Conservation (phyloP, 2,888 invertebrate genomes). For the Opisthograptis luteolata region DNA sequence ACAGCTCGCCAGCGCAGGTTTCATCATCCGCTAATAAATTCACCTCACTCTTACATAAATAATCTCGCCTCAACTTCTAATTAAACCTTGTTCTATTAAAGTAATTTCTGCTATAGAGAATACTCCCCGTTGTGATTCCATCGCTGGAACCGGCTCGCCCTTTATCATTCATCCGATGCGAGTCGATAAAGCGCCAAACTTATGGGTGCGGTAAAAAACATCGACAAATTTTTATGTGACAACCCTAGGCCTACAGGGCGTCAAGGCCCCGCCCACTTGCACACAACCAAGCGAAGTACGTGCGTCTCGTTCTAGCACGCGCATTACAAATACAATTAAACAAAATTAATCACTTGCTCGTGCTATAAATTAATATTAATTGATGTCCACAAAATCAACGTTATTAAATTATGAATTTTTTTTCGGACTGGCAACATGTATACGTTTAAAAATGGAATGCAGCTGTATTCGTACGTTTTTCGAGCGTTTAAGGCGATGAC, state of each 20-base stretch:
- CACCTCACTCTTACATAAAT: slow-evolving; percentile 38
- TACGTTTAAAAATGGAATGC: slow-evolving; percentile 27
- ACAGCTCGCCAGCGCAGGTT: slow-evolving; percentile 8
- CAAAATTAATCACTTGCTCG: slow-evolving; percentile 27
- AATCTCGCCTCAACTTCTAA: slow-evolving; percentile 52
- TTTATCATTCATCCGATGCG: slow-evolving; percentile 37
- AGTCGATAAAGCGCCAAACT: slow-evolving; percentile 62
- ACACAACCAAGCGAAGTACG: slow-evolving; percentile 57
- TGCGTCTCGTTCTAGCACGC: slow-evolving; percentile 59
- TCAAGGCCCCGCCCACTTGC: slow-evolving; percentile 55
- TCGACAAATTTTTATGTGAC: slow-evolving; percentile 69
- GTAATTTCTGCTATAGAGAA: slow-evolving; percentile 53
- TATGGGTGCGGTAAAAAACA: slow-evolving; percentile 53
- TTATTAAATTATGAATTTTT: slow-evolving; percentile 31
- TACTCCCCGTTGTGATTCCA: slow-evolving; percentile 71
- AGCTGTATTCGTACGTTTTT: slow-evolving; percentile 32
- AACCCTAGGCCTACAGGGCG: slow-evolving; percentile 64
- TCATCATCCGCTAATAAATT: slow-evolving; percentile 31
- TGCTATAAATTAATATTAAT: slow-evolving; percentile 31
- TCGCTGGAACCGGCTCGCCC: slow-evolving; percentile 37
- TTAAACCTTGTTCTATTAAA: slow-evolving; percentile 70
- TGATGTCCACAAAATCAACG: slow-evolving; percentile 32
- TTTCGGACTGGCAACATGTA: not conserved
- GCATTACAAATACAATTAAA: slow-evolving; percentile 31
- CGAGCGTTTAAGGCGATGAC: slow-evolving; percentile 59